phyloP scores from a whole-genome alignment of 2,113 vertebrate species.

The Erythrolamprus reginae region DNA sequence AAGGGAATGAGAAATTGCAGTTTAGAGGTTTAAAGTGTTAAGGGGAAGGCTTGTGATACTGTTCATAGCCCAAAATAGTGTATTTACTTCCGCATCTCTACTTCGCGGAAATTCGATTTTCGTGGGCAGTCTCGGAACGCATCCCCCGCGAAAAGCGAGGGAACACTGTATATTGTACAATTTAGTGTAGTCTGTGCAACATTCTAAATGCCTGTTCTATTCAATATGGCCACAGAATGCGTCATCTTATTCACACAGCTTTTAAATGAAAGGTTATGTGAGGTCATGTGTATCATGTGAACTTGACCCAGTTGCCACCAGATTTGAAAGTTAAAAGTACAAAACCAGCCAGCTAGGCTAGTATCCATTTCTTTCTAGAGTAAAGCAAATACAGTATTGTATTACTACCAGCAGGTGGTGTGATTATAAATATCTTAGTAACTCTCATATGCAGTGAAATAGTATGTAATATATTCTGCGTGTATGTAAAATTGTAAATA shows the following conservation, averaged over 20 bases:
- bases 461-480: not conserved
- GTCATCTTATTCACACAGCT: not conserved
- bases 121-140: no score
- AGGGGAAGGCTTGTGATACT: no score
- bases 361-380: not conserved
- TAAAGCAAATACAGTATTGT: not conserved
- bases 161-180: not conserved
- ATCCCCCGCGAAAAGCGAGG: no score
- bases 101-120: no score
- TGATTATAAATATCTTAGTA: constrained; percentile 17
- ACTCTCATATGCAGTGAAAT: not conserved
- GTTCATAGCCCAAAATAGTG: no score
- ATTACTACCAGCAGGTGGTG: constrained; percentile 35
- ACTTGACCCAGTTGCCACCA: not conserved
- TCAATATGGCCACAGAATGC: not conserved
- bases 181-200: not conserved
- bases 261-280: not conserved
- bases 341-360: not conserved
- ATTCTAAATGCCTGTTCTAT: not conserved
- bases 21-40: no score
- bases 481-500: no score
- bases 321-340: not conserved
- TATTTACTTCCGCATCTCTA: no score
- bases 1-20: no score
- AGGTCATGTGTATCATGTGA: not conserved